Conservation (phyloP, 2,113 vertebrate genomes). For the Proteles cristata region DNA sequence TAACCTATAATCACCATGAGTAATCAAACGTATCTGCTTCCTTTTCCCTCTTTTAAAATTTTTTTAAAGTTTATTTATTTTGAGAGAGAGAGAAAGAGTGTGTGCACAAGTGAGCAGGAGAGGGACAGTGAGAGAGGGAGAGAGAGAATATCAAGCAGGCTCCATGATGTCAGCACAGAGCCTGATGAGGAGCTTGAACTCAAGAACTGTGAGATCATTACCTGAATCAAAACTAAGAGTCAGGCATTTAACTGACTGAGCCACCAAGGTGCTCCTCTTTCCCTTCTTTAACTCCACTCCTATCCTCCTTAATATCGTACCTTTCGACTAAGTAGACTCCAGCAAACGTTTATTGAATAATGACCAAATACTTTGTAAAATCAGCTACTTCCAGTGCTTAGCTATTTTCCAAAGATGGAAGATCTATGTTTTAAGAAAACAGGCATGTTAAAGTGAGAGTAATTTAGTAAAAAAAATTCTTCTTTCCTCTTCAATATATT, state of each 20-base stretch:
- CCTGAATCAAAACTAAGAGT: too few relatives aligned
- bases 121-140: too few relatives aligned
- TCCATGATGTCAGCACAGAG: too few relatives aligned
- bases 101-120: too few relatives aligned
- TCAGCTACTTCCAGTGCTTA: background rate
- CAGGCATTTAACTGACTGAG: too few relatives aligned
- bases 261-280: background rate
- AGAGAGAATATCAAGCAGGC: too few relatives aligned
- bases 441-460: background rate
- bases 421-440: background rate
- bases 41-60: background rate
- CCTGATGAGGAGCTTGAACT: too few relatives aligned
- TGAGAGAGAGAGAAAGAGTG: too few relatives aligned
- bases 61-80: too few relatives aligned
- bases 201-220: too few relatives aligned
- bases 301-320: background rate
- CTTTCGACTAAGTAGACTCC: background rate
- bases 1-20: background rate
- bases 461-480: constrained; percentile 12
- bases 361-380: background rate
- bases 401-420: background rate
- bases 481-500: background rate
- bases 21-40: background rate
- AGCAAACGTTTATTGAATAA: background rate
- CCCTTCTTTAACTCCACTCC: background rate